Evolutionary conservation across 2,797 vertebrate species (phyloP).

Genomic region (Avahi laniger): DNA sequence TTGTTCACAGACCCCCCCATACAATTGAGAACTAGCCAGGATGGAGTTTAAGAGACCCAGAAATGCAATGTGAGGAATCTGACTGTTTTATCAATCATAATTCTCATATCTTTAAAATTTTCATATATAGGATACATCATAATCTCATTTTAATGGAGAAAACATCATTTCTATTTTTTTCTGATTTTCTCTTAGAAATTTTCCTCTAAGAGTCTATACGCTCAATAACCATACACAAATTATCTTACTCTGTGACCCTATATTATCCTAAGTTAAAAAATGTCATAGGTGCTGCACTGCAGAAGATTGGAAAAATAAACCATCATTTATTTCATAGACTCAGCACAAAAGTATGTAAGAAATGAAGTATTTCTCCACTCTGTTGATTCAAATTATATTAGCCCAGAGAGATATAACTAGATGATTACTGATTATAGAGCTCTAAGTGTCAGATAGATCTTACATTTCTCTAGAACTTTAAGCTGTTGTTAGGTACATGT

Average conservation of each 20-base stretch:
- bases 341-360: slow-evolving; percentile 6
- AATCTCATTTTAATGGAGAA: not conserved
- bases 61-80: not conserved
- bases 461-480: slow-evolving; percentile 48
- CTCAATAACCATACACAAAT: not conserved
- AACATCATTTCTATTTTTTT: not conserved
- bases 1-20: not conserved
- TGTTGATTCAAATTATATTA: slow-evolving; percentile 61
- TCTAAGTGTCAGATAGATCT: slow-evolving; percentile 54
- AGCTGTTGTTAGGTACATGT: not conserved
- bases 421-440: slow-evolving; percentile 49
- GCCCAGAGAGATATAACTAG: slow-evolving; percentile 61
- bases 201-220: not conserved
- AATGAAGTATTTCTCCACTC: slow-evolving; percentile 41
- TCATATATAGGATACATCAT: not conserved
- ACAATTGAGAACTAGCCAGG: not conserved
- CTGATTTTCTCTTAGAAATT: not conserved
- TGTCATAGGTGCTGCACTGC: not conserved
- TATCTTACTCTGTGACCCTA: not conserved
- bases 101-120: not conserved
- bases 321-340: not conserved
- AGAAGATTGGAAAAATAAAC: not conserved
- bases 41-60: not conserved
- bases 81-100: not conserved
- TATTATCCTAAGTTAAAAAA: not conserved